Base-by-base conservation (phyloP, 2,888 invertebrate genomes). In the Sceliomorpha sp. region DNA sequence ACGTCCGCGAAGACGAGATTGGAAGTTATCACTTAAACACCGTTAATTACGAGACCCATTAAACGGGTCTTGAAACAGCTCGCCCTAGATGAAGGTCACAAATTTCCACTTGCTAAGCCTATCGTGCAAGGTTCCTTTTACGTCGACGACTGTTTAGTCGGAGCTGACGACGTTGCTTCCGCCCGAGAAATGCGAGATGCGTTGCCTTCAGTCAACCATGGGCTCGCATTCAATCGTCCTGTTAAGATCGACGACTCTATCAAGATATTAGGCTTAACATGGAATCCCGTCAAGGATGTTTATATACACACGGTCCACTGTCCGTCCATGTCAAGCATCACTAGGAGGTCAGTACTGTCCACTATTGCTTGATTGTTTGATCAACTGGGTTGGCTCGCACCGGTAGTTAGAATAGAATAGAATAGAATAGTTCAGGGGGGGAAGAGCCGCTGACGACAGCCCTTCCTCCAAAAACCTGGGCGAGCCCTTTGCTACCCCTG, bases 61-160 rank as follows among this genome's bases (percentile, higher is more conserved):
- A 13, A 27, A 26, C 36, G 27, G 1, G 29, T 29, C 1, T 9
- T 44, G n/a, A 14, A 14, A n/a, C 44, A 44, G 12, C 12, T 44
- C 10, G 29, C 14, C 1, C 1, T 7, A 7, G 44, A 29, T 8
- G 44, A 44, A 7, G 40, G 40, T 12, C 7, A 7, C 1, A 6
- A 39, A 1, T 39, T 10, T 10, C 39, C 39, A 1, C 39, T 39
- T 10, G 39, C 39, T 1, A 3, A 2, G 1, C 24, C n/a, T 3
- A 9, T 20, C 1, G 7, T 39, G 1, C 20, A 34, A 13, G 10
- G 17, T 6, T 12, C 17, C 4, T 17, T 40, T 2, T 58, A 58
- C 7, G 34, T 58, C 0, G 51, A 60, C 26, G 51, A 45, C 17
- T 45, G 27, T 24, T 36, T 59, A 5, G 36, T 59, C 6, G 45